Evolutionary conservation across 1,140 invertebrate genomes (phyloP), one percentile per base, ranked within the genome.

Genomic region (Brachionus manjavacas): DNA sequence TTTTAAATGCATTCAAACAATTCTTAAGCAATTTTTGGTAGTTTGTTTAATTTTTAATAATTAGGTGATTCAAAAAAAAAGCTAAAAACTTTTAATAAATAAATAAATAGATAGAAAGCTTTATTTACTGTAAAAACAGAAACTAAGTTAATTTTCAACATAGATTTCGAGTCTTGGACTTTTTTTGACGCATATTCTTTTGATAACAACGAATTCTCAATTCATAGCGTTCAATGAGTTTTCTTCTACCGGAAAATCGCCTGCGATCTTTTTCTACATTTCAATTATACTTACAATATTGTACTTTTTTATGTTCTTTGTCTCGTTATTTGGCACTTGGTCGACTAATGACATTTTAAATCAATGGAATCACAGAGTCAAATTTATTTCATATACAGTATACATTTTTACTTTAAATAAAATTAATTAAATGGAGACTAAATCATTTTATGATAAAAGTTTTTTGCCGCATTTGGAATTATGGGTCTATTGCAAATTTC

Each of bases 151-250:
- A 16, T 72, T 72, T 72, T 41, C 2, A 49, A 35, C 31, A 35
- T 35, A 76, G 79, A 39, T 81, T 46, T 41, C 79, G 52, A 81
- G 52, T 68, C 25, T 81, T 28, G 79, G 79, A 12, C 52, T 81
- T 16, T 81, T 81, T 41, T 16, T 81, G 20, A 68, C 79, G 4
- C 52, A 43, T 4, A 46, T 68, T 25, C 31, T 81, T 9, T 23
- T 81, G 20, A 35, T 81, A 25, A 81, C 79, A 60, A 81, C 79
- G 9, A 81, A 81, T 28, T 68, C 52, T 1, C 79, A 81, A 25
- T 81, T 81, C 31, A 81, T 81, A 41, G 79, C 79, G 6, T 81
- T 81, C 3, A 81, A 81, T 68, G 79, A 81, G 23, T 81, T 39
- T 81, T 41, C 79, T 14, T 60, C 79, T 25, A 81, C 79, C 14